Evolutionary conservation across 2,113 vertebrate species (phyloP).

Genomic region (Hemiprocne comata): DNA sequence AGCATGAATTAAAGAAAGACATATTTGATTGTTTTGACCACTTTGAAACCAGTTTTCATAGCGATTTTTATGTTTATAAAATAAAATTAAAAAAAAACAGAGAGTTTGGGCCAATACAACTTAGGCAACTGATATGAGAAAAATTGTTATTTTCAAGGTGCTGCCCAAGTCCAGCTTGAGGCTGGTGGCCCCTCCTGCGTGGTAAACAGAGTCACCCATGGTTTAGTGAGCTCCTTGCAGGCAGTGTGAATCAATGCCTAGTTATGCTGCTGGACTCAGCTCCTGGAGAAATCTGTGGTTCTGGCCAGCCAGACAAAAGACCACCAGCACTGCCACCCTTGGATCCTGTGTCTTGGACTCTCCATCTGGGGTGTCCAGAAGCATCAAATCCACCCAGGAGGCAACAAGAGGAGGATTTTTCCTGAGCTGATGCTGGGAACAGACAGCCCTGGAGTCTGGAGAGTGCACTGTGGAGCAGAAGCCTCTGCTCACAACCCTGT

Average conservation of each 20-base stretch:
- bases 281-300: background rate
- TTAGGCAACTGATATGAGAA: background rate
- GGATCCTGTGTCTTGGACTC: background rate
- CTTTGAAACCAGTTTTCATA: background rate
- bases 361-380: background rate
- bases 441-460: background rate
- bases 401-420: background rate
- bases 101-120: background rate
- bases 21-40: background rate
- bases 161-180: background rate
- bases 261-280: background rate
- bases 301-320: background rate
- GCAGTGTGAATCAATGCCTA: background rate
- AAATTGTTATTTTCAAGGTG: background rate
- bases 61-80: background rate
- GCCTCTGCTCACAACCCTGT: background rate
- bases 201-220: background rate
- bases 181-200: background rate
- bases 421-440: background rate
- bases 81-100: background rate
- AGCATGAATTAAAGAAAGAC: background rate
- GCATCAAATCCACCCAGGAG: background rate
- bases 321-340: background rate
- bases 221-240: background rate
- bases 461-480: background rate